These are phyloP conservation scores for Conus betulinus DNA, from an alignment of 1,140 invertebrate genomes.

Conservation along the genomic window DNA sequence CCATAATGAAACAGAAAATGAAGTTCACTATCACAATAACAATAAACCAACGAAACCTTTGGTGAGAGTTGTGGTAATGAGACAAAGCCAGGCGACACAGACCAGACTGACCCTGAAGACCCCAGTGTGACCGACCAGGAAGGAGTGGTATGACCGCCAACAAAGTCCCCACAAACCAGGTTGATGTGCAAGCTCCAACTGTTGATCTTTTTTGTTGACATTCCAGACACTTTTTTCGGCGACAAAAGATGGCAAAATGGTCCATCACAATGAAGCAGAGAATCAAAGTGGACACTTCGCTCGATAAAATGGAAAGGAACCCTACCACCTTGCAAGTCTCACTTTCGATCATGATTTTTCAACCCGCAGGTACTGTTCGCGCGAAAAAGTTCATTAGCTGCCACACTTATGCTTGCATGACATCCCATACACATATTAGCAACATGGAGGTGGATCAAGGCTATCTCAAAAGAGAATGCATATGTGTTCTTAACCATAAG, in stretches of 20 bases:
- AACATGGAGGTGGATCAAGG: constrained; percentile 64
- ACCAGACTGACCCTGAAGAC: not conserved
- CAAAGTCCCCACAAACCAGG: not conserved
- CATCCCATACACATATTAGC: constrained; percentile 61
- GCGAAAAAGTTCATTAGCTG: constrained; percentile 49
- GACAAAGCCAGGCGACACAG: not conserved
- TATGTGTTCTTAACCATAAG: not conserved
- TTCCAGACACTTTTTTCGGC: constrained; percentile 46
- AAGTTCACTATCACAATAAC: not conserved
- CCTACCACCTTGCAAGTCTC: not conserved
- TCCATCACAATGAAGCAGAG: constrained; percentile 49
- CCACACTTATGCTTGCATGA: constrained; percentile 48
- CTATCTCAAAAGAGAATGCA: not conserved
- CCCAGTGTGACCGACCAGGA: constrained; percentile 34
- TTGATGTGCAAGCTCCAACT: not conserved
- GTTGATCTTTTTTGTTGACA: constrained; percentile 33
- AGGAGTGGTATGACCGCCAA: constrained; percentile 1
- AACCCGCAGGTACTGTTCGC: not conserved
- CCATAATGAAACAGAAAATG: not conserved
- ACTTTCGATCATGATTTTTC: not conserved
- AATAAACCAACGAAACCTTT: not conserved
- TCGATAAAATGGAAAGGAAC: constrained; percentile 43
- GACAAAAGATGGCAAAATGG: constrained; percentile 54
- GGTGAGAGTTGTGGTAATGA: not conserved
- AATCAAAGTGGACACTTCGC: constrained; percentile 49